Base-by-base conservation (phyloP, 2,113 vertebrate species). In the Semnornis frantzii region DNA sequence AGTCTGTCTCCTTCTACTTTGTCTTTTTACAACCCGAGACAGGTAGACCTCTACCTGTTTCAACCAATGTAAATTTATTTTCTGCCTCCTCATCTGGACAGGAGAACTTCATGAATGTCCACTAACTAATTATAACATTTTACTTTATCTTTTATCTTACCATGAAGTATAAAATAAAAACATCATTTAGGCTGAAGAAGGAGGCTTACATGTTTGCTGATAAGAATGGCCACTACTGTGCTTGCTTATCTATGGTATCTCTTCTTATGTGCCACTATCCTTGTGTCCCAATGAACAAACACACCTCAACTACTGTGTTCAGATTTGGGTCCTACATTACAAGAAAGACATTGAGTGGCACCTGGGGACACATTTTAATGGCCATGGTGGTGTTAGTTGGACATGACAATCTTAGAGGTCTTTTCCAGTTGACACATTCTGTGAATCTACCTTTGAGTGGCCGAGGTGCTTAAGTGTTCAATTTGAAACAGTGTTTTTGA, bases 401-500 rank as follows among this genome's bases (percentile, higher is more conserved):
- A 44, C 15, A 16, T 14, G 44, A 44, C 14, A 14, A 44, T 44
- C 44, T 44, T 44, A 44, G 44, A 44, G 15, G 15, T 44, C 14
- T 44, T 44, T 44, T 44, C 15, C 14, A 15, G 16, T 44, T 44
- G 44, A 44, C 16, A 44, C 44, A 44, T 44, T 44, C 44, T 44
- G 44, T 44, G 15, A 44, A 44, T 94, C 62, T 90, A 42, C 27
- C 52, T 85, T 42, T 91, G 52, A 70, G 64, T 75, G 76, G 85
- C 65, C 93, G 95, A 96, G 75, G 6, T 82, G 31, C 31, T 91
- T 87, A 87, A 33, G 10, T 24, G 16, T 75, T 91, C 50, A 52
- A 14, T 8, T 90, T 95, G 95, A 96, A 96, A 95, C 87, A 90
- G 23, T 79, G 48, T 64, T 85, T 78, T 77, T 68, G 11, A 24